Evolutionary conservation across 2,797 vertebrate species (phyloP), one percentile per base, ranked within the genome.

Genomic region (Danio aesculapii): DNA sequence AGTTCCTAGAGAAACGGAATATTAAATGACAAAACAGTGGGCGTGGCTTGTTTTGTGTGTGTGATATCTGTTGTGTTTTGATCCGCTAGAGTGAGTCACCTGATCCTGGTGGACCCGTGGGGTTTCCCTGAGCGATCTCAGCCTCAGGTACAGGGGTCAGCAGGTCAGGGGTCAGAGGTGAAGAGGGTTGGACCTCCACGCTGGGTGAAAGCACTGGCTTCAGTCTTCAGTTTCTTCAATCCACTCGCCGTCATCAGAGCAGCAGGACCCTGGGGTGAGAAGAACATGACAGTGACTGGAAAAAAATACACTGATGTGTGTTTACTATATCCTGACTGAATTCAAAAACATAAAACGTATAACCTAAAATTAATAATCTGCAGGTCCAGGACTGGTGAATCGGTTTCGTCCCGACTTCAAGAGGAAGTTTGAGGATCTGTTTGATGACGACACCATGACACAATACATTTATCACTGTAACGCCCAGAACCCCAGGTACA

Each of bases 391-490:
- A 11, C 85, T 98, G 83, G 95, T 98, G 49, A 95, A 96, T 88
- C 91, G 95, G 86, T 96, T 98, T 85, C 95, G 97, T 66, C 95
- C 96, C 0, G 97, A 98, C 88, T 95, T 98, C 87, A 97, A 94
- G 89, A 93, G 92, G 50, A 98, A 96, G 84, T 98, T 96, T 81
- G 94, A 96, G 63, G 95, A 96, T 79, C 91, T 97, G 83, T 98
- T 98, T 89, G 95, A 97, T 8, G 97, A 98, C 1, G 93, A 98
- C 82, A 98, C 97, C 0, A 96, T 98, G 90, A 95, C 96, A 0
- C 93, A 97, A 84, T 98, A 98, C 84, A 95, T 98, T 86, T 98
- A 98, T 88, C 97, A 98, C 91, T 97, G 97, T 84, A 98, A 98
- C 0, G 97, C 97, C 1, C 97, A 98, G 89, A 94, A 90, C 6